A percentile compares a stretch with the other conserved stretches of the same genome.
Evolutionary conservation across 2,797 vertebrate genomes (phyloP).

Genomic region (Xenopus petersii): DNA sequence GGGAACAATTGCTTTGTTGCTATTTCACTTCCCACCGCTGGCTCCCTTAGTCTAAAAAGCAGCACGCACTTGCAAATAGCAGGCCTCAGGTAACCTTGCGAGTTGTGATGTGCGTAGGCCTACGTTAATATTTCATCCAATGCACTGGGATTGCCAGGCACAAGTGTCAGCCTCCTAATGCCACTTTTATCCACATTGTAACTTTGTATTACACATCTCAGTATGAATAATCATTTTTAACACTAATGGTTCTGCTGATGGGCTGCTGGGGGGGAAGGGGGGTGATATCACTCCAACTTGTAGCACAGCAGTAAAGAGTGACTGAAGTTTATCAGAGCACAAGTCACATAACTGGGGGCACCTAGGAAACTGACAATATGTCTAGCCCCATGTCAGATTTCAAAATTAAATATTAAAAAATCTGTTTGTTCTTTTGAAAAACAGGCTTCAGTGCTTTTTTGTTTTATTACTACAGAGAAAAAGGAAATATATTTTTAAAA

Average conservation of each 20-base stretch:
- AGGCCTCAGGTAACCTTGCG: constrained; percentile 51
- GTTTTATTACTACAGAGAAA: too few relatives aligned
- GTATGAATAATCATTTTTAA: constrained; percentile 6
- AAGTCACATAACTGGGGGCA: too few relatives aligned
- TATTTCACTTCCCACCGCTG: constrained; percentile 36
- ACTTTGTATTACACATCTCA: constrained; percentile 3
- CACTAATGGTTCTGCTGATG: background rate
- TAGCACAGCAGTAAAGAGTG: too few relatives aligned
- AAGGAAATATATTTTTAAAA: too few relatives aligned
- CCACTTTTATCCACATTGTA: constrained; percentile 13
- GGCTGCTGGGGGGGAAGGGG: too few relatives aligned
- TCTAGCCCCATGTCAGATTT: too few relatives aligned
- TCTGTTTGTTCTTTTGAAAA: too few relatives aligned
- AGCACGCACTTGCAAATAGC: constrained; percentile 37
- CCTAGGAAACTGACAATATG: too few relatives aligned
- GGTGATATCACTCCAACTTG: too few relatives aligned
- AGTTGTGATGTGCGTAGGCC: constrained; percentile 47
- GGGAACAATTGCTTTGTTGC: constrained; percentile 34
- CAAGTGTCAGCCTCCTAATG: constrained; percentile 15
- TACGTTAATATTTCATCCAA: constrained; percentile 40
- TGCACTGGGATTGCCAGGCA: constrained; percentile 38
- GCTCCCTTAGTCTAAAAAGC: constrained; percentile 40
- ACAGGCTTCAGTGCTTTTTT: too few relatives aligned
- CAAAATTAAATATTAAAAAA: too few relatives aligned
- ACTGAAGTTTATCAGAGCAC: too few relatives aligned